Percentiles rank a stretch among this genome's conserved stretches.
phyloP scores from a whole-genome alignment of 2,113 vertebrate species.

The Ceyx melanurus region DNA sequence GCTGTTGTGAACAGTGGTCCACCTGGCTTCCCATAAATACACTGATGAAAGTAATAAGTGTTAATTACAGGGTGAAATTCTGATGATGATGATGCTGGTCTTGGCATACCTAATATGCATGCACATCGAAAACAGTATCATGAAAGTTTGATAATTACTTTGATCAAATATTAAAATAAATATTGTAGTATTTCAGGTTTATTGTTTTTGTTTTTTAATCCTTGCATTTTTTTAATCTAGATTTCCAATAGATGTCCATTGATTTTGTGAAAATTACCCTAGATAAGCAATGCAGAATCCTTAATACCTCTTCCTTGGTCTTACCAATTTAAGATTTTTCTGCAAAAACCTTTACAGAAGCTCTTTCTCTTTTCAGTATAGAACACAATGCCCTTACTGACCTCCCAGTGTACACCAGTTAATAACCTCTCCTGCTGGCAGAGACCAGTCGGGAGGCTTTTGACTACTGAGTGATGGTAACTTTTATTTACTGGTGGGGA shows the following conservation, averaged over 20 bases:
- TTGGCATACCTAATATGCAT: neutral
- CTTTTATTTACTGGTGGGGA: neutral
- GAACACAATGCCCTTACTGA: neutral
- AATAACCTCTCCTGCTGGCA: neutral
- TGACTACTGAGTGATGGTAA: neutral
- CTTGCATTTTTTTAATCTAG: neutral
- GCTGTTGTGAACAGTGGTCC: constrained; percentile 87
- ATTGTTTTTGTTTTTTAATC: neutral
- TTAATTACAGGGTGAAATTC: constrained; percentile 22
- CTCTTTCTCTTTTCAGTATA: neutral
- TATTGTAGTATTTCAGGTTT: neutral
- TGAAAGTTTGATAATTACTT: constrained; percentile 22
- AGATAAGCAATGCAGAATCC: neutral
- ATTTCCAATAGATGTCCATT: constrained; percentile 33
- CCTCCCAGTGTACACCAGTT: neutral
- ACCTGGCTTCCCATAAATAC: constrained; percentile 95
- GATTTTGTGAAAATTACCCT: constrained; percentile 10
- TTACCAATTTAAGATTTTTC: neutral
- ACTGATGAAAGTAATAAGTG: constrained; percentile 74
- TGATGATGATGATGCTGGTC: neutral
- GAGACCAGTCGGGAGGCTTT: neutral
- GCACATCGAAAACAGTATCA: neutral
- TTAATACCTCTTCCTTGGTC: neutral
- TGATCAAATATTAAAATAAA: constrained; percentile 24
- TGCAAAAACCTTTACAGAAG: neutral